These are phyloP conservation scores for Nothocercus nigrocapillus DNA, from an alignment of 2,113 vertebrate species.

Conservation along the genomic window DNA sequence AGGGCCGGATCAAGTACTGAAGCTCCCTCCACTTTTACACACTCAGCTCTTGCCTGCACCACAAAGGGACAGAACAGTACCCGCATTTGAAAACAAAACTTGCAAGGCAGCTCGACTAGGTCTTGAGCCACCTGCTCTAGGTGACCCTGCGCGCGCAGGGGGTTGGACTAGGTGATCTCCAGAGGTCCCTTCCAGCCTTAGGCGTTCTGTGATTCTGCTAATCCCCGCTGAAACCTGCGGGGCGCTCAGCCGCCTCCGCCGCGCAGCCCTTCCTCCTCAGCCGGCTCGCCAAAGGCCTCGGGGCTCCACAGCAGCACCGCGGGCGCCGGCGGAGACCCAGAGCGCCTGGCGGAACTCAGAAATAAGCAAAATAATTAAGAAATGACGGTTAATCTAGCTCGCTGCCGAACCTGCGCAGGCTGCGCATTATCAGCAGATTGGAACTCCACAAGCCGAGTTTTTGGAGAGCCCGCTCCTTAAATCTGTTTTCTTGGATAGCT, in stretches of 20 bases:
- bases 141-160: no score
- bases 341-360: no score
- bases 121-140: no score
- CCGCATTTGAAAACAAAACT: not conserved
- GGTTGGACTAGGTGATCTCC: no score
- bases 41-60: not conserved
- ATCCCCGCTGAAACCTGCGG: no score
- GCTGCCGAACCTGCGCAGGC: not conserved
- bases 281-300: not conserved
- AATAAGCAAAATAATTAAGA: no score
- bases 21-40: not conserved
- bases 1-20: not conserved
- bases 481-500: not conserved
- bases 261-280: not conserved
- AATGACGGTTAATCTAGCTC: no score
- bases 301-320: not conserved
- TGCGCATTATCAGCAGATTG: constrained; percentile 9
- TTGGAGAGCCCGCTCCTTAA: not conserved
- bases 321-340: no score
- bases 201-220: no score
- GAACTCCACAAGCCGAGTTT: constrained; percentile 12
- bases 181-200: no score
- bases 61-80: not conserved
- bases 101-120: not conserved
- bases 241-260: no score